Base-by-base conservation (phyloP, 2,113 vertebrate genomes). In the Gopherus evgoodei region DNA sequence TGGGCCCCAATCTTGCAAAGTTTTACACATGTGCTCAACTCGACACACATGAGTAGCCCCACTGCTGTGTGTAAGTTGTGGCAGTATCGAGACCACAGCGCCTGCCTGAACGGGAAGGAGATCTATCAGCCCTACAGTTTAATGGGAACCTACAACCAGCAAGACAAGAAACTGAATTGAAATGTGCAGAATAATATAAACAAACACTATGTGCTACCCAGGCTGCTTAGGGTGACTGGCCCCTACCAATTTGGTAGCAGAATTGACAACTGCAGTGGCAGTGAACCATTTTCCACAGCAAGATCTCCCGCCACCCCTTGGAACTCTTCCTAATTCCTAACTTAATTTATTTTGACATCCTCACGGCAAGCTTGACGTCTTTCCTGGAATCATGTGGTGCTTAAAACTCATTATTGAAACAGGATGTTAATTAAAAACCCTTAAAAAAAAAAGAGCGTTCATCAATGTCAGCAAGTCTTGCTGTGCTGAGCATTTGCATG, bases 371-470 rank as follows among this genome's bases (percentile, higher is more conserved):
- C 90, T 88, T 98, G 98, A 98, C 98, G 97, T 95, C 97, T 96
- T 96, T 96, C 89, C 96, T 82, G 78, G 96, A 96, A 95, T 98
- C 97, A 97, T 87, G 80, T 95, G 97, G 93, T 95, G 78, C 94
- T 97, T 96, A 96, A 97, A 98, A 98, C 97, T 98, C 98, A 97
- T 98, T 98, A 98, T 57, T 96, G 97, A 89, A 97, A 98, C 95
- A 97, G 97, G 98, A 98, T 98, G 98, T 97, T 98, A 98, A 98
- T 98, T 98, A 98, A 98, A 97, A 98, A 97, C 81, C 93, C 95
- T 96, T 97, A 59, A 2, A 84, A 92, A 87, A 27, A 56, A 76
- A 90, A 53, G 93, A 6, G 87, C 6, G 52, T 42, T 89, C 91
- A 95, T 82, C 44, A 82, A 83, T 59, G 84, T 91, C 91, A 76